phyloP scores from a whole-genome alignment of 2,113 vertebrate species.

The Corythoichthys haematopterus region DNA sequence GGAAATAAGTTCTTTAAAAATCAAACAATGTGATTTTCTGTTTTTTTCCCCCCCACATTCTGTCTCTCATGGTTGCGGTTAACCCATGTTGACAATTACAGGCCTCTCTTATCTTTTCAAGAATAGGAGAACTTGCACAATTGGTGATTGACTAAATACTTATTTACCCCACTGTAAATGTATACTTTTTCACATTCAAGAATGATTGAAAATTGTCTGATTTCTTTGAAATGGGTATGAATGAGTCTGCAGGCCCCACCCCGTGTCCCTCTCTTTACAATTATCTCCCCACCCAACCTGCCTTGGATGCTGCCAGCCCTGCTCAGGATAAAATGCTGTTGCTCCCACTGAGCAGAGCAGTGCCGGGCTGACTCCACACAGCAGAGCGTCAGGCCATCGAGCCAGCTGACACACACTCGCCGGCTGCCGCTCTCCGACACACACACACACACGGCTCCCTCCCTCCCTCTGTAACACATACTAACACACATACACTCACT shows the following conservation, averaged over 20 bases:
- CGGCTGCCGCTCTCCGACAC: conserved; percentile 45
- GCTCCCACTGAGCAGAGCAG: conserved; percentile 54
- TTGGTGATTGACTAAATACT: too few relatives aligned
- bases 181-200: background rate
- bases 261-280: conserved; percentile 50
- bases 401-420: conserved; percentile 57
- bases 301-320: conserved; percentile 61
- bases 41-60: too few relatives aligned
- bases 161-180: too few relatives aligned
- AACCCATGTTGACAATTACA: too few relatives aligned
- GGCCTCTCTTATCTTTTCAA: too few relatives aligned
- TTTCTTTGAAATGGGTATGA: conserved; percentile 66
- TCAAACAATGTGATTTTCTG: too few relatives aligned
- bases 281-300: conserved; percentile 50
- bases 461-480: conserved; percentile 42
- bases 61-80: too few relatives aligned
- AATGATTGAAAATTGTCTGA: conserved; percentile 20
- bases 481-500: conserved; percentile 37
- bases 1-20: too few relatives aligned
- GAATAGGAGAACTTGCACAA: too few relatives aligned
- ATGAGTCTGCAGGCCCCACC: conserved; percentile 62
- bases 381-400: conserved; percentile 55
- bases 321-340: conserved; percentile 71
- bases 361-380: conserved; percentile 60
- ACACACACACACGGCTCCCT: conserved; percentile 44